These are phyloP conservation scores for Oreochromis tanganicae DNA, from an alignment of 2,113 vertebrate species.

Conservation along the genomic window DNA sequence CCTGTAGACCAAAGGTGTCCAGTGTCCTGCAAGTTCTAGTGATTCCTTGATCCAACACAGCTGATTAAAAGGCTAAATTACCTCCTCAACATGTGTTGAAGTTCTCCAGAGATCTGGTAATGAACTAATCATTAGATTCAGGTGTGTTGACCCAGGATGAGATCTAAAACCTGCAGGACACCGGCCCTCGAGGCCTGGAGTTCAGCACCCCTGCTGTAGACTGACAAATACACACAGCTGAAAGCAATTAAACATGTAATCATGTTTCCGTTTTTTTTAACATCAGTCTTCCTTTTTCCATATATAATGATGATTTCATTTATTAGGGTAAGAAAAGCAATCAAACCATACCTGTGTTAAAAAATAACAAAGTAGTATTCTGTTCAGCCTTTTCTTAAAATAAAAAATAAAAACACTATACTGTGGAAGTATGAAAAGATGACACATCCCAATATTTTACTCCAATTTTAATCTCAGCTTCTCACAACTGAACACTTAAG, in stretches of 20 bases:
- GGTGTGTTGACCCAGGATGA: not conserved
- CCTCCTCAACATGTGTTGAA: no score
- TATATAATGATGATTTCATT: not conserved
- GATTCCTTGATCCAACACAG: no score
- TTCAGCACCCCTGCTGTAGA: not conserved
- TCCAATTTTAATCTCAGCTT: not conserved
- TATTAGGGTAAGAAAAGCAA: not conserved
- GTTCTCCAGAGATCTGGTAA: not conserved
- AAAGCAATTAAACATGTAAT: not conserved
- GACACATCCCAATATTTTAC: not conserved
- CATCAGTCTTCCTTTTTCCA: not conserved
- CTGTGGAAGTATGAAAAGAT: not conserved
- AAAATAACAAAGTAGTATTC: not conserved
- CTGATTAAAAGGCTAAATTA: no score
- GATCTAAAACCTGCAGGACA: not conserved
- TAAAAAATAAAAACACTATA: not conserved
- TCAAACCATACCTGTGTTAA: not conserved
- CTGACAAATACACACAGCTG: not conserved
- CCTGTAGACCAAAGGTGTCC: not conserved
- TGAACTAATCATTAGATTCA: not conserved
- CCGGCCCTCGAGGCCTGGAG: not conserved
- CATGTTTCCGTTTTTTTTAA: not conserved
- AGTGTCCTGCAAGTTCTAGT: no score
- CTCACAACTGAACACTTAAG: not conserved
- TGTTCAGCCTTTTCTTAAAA: not conserved